Conservation (phyloP, 1,140 invertebrate species). For the Gryllus bimaculatus region DNA sequence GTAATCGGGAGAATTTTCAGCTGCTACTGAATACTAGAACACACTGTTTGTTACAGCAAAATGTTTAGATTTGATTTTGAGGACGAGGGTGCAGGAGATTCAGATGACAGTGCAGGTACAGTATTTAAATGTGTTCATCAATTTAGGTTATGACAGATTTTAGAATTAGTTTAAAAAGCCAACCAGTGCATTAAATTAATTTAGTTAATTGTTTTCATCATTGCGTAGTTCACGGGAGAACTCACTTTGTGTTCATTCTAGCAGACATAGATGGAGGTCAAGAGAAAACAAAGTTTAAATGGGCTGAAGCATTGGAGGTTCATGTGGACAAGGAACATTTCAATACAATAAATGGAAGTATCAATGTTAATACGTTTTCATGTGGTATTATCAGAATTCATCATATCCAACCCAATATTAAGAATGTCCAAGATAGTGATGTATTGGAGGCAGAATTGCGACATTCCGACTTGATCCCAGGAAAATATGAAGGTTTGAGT, state of each 20-base stretch:
- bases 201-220: not conserved
- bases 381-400: not conserved
- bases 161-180: not conserved
- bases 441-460: not conserved
- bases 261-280: too few species aligned
- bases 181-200: not conserved
- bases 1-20: too few species aligned
- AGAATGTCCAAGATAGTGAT: not conserved
- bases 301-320: not conserved
- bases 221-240: too few species aligned
- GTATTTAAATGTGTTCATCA: not conserved
- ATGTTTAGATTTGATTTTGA: not conserved
- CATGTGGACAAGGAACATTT: not conserved
- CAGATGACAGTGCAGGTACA: not conserved
- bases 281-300: not conserved
- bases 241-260: too few species aligned
- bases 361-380: not conserved
- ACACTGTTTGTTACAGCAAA: not conserved
- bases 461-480: not conserved
- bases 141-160: not conserved
- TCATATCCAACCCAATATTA: not conserved
- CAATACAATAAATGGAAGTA: not conserved
- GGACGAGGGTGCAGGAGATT: not conserved
- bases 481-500: not conserved
- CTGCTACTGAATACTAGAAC: too few species aligned